Evolutionary conservation across 2,113 vertebrate genomes (phyloP), one percentile per base, ranked within the genome.

Genomic region (Pseudorasbora parva): DNA sequence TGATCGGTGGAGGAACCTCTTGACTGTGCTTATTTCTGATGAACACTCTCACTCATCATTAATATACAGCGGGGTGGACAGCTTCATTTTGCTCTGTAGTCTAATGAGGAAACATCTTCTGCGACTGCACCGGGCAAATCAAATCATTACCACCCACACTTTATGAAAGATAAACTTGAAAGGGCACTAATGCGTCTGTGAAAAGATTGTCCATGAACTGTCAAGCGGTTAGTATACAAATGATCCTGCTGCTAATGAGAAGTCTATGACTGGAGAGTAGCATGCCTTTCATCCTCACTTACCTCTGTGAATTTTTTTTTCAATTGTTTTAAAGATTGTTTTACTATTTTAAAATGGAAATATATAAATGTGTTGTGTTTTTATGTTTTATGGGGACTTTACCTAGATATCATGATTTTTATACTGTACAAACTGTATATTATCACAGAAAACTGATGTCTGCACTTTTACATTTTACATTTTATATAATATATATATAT

Each of bases 81-180:
- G 66, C 19, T 68, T 83, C 77, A 88, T 83, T 86, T 87, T 86
- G 76, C 51, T 71, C 87, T 88, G 83, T 82, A 57, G 84, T 81
- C 88, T 93, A 93, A 94, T 94, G 92, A 95, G 94, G 94, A 95
- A 94, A 92, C 86, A 84, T 88, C 85, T 89, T 45, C 81, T 92
- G 68, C 71, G 86, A 86, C 87, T 90, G 89, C 89, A 91, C 92
- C 89, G 90, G 86, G 88, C 78, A 92, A 93, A 95, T 92, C 89
- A 89, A 93, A 94, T 94, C 92, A 92, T 92, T 89, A 87, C 93
- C 94, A 91, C 94, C 94, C 94, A 95, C 94, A 89, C 88, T 47
- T 91, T 88, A 92, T 93, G 93, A 94, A 95, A 94, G 91, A 92
- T 91, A 94, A 93, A 91, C 90, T 92, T 92, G 92, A 89, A 91